These are phyloP conservation scores for Dynastes hyllus DNA, from an alignment of 2,888 invertebrate species.

Conservation along the genomic window DNA sequence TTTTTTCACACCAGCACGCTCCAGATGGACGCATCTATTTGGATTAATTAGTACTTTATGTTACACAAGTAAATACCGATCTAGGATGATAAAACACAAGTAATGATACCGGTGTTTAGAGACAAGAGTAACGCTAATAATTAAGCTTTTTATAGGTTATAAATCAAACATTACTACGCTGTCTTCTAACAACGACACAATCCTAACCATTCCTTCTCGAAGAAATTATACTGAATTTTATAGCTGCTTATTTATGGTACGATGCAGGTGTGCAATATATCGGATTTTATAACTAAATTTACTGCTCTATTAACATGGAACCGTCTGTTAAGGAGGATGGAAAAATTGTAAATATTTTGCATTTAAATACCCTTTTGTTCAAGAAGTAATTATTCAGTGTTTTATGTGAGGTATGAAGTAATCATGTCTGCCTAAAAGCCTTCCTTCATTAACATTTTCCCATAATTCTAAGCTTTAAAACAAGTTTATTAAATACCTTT, in stretches of 20 bases:
- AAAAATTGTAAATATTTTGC: constrained; percentile 10
- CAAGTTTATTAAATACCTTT: no score
- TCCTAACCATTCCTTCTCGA: background rate
- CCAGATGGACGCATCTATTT: background rate
- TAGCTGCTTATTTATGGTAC: constrained; percentile 5
- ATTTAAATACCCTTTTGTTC: constrained; percentile 4
- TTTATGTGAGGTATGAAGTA: constrained; percentile 3
- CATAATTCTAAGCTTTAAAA: no score
- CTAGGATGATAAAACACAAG: constrained; percentile 39
- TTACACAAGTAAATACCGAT: constrained; percentile 42
- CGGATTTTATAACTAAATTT: constrained; percentile 22
- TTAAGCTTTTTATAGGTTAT: constrained; percentile 57
- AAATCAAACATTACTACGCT: constrained; percentile 49
- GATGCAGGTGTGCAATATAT: constrained; percentile 8
- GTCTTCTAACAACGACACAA: constrained; percentile 18
- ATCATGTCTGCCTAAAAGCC: background rate
- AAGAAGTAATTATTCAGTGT: background rate
- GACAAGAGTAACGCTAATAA: constrained; percentile 53
- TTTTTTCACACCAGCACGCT: constrained; percentile 20
- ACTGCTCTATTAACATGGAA: constrained; percentile 24
- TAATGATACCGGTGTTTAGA: constrained; percentile 57
- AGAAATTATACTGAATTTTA: constrained; percentile 6
- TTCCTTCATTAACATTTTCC: background rate
- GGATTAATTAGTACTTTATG: constrained; percentile 44
- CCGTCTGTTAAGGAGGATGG: background rate